Evolutionary conservation across 2,888 invertebrate species (phyloP).

Genomic region (Eurois occulta): DNA sequence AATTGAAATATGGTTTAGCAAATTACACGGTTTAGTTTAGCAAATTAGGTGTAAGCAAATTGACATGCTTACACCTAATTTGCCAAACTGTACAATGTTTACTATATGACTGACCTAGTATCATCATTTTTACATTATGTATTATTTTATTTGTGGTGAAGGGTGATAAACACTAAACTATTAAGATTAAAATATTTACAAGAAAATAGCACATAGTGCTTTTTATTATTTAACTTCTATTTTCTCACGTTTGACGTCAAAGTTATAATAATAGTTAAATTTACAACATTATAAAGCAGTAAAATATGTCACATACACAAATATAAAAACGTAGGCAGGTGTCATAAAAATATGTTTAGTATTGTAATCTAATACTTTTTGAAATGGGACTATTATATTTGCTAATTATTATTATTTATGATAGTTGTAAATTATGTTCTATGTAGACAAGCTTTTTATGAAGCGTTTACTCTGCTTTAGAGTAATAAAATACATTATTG

Average conservation of each 20-base stretch:
- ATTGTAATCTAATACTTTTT: constrained; percentile 65
- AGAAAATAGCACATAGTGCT: constrained; percentile 10
- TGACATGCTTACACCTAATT: background rate
- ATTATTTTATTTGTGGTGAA: constrained; percentile 18
- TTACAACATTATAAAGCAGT: constrained; percentile 59
- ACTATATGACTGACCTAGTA: background rate
- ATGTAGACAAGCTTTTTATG: constrained; percentile 48
- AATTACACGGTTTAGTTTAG: too few relatives aligned
- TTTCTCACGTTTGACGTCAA: constrained; percentile 62
- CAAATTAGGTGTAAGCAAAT: too few relatives aligned
- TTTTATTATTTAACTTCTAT: constrained; percentile 46
- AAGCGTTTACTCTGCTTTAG: constrained; percentile 46
- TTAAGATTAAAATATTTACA: constrained; percentile 26
- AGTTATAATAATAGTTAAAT: constrained; percentile 59
- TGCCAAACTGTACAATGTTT: background rate
- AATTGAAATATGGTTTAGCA: background rate
- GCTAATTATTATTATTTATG: constrained; percentile 67
- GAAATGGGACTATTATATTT: constrained; percentile 60
- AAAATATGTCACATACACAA: constrained; percentile 58
- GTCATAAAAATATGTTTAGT: constrained; percentile 64
- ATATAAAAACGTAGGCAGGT: constrained; percentile 53
- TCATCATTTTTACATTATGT: background rate
- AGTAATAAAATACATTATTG: constrained; percentile 35
- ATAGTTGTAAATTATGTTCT: constrained; percentile 53
- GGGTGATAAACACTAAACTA: constrained; percentile 21